These are phyloP conservation scores for Ammospiza caudacuta DNA, from an alignment of 2,113 vertebrate genomes.

Conservation along the genomic window DNA sequence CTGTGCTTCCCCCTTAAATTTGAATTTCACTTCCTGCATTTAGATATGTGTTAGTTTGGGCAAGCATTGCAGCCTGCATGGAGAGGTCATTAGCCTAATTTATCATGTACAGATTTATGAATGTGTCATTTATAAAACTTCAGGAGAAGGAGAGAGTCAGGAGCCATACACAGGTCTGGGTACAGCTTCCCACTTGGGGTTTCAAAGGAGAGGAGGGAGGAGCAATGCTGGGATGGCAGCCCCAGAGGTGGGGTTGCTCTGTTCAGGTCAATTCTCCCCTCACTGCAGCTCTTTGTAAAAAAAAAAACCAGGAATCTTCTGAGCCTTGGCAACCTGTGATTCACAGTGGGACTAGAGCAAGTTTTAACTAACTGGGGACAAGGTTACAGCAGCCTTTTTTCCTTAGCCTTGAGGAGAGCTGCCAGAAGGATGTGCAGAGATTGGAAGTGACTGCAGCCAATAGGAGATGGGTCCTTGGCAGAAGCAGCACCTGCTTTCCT, in stretches of 20 bases:
- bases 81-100: neutral
- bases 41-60: neutral
- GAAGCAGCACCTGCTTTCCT: neutral
- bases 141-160: neutral
- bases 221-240: neutral
- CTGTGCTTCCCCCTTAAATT: neutral
- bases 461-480: neutral
- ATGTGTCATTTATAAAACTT: neutral
- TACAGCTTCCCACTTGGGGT: neutral
- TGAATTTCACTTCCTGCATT: neutral
- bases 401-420: neutral
- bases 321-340: neutral
- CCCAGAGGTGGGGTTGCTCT: accelerated
- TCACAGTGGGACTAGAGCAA: neutral
- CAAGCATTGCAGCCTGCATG: accelerated
- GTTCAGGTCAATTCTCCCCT: neutral
- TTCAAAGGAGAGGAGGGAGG: neutral
- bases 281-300: neutral
- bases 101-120: neutral
- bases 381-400: neutral
- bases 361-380: neutral
- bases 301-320: neutral
- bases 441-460: neutral
- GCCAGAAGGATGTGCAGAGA: neutral
- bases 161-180: neutral